These are phyloP conservation scores for Hirudinaria manillensis DNA, from an alignment of 2,888 invertebrate species.

Conservation along the genomic window DNA sequence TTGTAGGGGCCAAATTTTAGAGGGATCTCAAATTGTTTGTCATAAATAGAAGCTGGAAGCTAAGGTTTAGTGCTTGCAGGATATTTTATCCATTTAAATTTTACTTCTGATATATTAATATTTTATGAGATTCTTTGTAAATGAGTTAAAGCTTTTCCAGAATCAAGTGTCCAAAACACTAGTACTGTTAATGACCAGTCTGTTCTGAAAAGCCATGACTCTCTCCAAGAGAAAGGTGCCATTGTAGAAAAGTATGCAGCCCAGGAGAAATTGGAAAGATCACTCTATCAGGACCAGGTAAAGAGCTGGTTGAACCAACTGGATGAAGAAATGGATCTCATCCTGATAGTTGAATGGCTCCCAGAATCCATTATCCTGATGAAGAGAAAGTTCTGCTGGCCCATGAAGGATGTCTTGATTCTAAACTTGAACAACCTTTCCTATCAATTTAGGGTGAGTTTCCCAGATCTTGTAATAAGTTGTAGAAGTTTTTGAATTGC, in stretches of 20 bases:
- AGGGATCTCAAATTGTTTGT: neutral
- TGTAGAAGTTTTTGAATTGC: too few species aligned
- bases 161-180: neutral
- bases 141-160: neutral
- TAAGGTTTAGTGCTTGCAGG: neutral
- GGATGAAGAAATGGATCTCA: constrained; percentile 45
- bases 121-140: too few species aligned
- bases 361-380: constrained; percentile 50
- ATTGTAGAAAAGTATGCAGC: too few species aligned
- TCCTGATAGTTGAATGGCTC: constrained; percentile 52
- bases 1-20: too few species aligned
- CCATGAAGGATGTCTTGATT: constrained; percentile 48
- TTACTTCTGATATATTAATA: too few species aligned
- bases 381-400: constrained; percentile 50
- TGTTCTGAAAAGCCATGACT: neutral
- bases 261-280: neutral
- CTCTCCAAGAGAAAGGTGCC: neutral
- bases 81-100: neutral
- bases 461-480: too few species aligned
- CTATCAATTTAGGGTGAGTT: too few species aligned
- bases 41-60: neutral
- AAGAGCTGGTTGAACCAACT: constrained; percentile 42
- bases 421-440: neutral
- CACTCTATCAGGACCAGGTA: neutral
- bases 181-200: neutral